Evolutionary conservation across 2,113 vertebrate species (phyloP).

Genomic region (Ochotona curzoniae): DNA sequence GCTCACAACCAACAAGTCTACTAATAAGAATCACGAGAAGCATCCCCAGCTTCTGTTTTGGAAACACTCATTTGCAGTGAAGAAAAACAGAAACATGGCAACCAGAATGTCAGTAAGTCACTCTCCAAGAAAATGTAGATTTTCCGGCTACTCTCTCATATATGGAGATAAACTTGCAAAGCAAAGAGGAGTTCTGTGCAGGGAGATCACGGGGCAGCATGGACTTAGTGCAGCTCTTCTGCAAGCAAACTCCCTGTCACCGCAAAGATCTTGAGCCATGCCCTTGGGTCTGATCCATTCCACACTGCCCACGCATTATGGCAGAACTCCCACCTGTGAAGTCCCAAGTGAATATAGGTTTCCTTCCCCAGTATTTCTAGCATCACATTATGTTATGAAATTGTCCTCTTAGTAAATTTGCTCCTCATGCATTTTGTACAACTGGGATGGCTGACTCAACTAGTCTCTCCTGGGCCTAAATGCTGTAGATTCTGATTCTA

Average conservation of each 20-base stretch:
- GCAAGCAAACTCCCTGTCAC: not conserved
- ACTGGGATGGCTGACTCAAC: not conserved
- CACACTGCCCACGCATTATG: not conserved
- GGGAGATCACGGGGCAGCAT: too few relatives aligned
- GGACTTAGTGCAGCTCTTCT: not conserved
- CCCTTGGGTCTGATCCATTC: not conserved
- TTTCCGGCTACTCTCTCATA: not conserved
- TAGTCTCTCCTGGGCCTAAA: not conserved
- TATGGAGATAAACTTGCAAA: not conserved
- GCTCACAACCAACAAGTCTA: not conserved
- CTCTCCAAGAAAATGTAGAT: not conserved
- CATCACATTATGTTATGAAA: not conserved
- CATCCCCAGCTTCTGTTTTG: not conserved
- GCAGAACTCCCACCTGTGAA: not conserved
- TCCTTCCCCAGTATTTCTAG: not conserved
- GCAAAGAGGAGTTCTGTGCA: not conserved
- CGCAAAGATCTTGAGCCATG: too few relatives aligned
- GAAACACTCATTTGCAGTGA: not conserved
- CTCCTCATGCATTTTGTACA: not conserved
- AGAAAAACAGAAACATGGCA: not conserved
- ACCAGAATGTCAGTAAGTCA: not conserved
- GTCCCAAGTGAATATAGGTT: not conserved
- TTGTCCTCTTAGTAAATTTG: not conserved
- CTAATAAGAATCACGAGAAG: not conserved
- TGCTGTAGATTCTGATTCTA: not conserved